phyloP scores from a whole-genome alignment of 2,888 invertebrate species.

The Atherix ibis region DNA sequence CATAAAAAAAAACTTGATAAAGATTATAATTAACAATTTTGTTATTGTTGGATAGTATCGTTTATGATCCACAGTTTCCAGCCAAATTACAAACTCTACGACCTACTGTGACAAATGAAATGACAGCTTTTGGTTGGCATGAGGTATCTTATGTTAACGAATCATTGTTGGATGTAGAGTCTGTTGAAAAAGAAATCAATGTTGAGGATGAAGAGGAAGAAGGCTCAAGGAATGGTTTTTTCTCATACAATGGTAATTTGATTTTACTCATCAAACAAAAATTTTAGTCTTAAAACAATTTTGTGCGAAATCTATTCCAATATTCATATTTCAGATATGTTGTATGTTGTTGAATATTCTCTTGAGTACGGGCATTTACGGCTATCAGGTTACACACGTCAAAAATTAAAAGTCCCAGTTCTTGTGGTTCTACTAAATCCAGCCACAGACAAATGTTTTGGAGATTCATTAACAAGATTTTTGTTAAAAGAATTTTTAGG shows the following conservation, averaged over 20 bases:
- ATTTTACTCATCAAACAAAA: no score
- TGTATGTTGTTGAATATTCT: slow-evolving; percentile 95
- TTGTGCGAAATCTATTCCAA: no score
- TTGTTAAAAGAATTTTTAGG: slow-evolving; percentile 87
- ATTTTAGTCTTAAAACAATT: no score
- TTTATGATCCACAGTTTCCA: no score
- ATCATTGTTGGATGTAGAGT: no score
- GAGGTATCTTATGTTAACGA: no score
- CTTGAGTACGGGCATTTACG: slow-evolving; percentile 93
- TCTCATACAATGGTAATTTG: neutral
- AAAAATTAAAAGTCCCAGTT: slow-evolving; percentile 80
- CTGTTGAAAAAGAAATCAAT: neutral
- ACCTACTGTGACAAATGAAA: no score
- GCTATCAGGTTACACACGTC: slow-evolving; percentile 70
- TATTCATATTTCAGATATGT: slow-evolving; percentile 70
- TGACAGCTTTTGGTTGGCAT: no score
- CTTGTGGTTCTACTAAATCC: slow-evolving; percentile 80
- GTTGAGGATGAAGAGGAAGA: neutral
- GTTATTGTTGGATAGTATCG: no score
- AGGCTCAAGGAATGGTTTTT: neutral
- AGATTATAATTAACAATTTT: no score
- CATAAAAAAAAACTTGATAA: no score
- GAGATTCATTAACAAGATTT: slow-evolving; percentile 77
- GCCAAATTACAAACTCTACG: no score
- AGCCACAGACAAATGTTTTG: slow-evolving; percentile 77